phyloP scores from a whole-genome alignment of 2,113 vertebrate species.

The Abramis brama region DNA sequence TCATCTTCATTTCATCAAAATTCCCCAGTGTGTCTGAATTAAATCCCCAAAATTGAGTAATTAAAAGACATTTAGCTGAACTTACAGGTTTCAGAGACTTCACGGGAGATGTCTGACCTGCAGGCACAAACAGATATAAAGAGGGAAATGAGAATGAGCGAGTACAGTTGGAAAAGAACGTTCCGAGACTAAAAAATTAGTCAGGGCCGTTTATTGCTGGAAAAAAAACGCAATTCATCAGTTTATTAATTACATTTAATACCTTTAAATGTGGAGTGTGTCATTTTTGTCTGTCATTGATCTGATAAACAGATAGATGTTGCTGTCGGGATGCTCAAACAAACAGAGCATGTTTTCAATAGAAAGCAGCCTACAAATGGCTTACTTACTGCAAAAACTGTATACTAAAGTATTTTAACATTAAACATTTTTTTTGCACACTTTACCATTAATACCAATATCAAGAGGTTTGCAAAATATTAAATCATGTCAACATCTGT shows the following conservation, averaged over 20 bases:
- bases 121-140: conserved; percentile 33
- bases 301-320: background rate
- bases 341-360: background rate
- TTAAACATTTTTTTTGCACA: background rate
- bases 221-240: background rate
- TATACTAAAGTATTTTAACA: background rate
- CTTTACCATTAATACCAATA: background rate
- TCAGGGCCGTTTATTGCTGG: conserved; percentile 3
- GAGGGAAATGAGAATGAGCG: conserved; percentile 16
- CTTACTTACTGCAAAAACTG: background rate
- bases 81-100: conserved; percentile 94
- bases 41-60: conserved; percentile 29
- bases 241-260: background rate
- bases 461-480: background rate
- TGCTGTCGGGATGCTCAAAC: too few relatives aligned
- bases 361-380: background rate
- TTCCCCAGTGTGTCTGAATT: conserved; percentile 34
- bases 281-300: background rate
- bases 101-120: conserved; percentile 94
- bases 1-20: conserved; percentile 37
- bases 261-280: background rate
- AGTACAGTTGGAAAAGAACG: background rate
- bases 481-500: background rate
- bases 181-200: conserved; percentile 8
- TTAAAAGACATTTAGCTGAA: conserved; percentile 62